These are phyloP conservation scores for Cheiracanthium punctorium DNA, from an alignment of 2,888 invertebrate genomes.

Conservation along the genomic window DNA sequence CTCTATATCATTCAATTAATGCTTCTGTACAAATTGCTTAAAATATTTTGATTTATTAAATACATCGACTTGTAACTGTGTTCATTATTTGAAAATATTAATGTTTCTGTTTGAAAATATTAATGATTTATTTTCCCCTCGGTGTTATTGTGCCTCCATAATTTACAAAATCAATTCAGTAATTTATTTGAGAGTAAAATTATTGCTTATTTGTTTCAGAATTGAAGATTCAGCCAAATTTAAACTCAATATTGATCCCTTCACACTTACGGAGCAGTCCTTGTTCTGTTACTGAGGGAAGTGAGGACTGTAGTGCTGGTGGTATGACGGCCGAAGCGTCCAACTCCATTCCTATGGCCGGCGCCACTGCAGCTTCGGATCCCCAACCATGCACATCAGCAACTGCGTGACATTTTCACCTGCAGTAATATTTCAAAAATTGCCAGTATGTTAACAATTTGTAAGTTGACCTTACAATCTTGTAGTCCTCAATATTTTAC, in stretches of 20 bases:
- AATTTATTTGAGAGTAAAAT: too few species aligned
- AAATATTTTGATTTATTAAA: too few species aligned
- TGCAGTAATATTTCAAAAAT: neutral
- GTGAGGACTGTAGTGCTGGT: constrained; percentile 20
- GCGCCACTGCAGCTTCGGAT: constrained; percentile 36
- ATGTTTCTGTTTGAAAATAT: too few species aligned
- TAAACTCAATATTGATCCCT: constrained; percentile 92
- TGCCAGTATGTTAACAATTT: constrained; percentile 1
- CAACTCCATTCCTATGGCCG: constrained; percentile 33
- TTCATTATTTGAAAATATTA: too few species aligned
- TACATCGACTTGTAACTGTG: too few species aligned
- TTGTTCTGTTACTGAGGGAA: constrained; percentile 7
- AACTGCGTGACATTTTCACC: constrained; percentile 38
- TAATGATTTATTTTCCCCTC: too few species aligned
- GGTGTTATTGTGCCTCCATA: too few species aligned
- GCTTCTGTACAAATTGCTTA: too few species aligned
- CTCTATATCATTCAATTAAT: too few species aligned
- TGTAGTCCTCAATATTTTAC: constrained; percentile 1
- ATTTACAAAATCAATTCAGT: too few species aligned
- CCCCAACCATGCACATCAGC: constrained; percentile 33
- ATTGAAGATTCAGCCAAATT: constrained; percentile 91
- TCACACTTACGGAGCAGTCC: constrained; percentile 78
- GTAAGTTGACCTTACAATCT: constrained; percentile 20
- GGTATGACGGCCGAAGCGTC: constrained; percentile 31
- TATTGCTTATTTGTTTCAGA: constrained; percentile 79